Base-by-base conservation (phyloP, 2,113 vertebrate species). In the Argyrosomus japonicus region DNA sequence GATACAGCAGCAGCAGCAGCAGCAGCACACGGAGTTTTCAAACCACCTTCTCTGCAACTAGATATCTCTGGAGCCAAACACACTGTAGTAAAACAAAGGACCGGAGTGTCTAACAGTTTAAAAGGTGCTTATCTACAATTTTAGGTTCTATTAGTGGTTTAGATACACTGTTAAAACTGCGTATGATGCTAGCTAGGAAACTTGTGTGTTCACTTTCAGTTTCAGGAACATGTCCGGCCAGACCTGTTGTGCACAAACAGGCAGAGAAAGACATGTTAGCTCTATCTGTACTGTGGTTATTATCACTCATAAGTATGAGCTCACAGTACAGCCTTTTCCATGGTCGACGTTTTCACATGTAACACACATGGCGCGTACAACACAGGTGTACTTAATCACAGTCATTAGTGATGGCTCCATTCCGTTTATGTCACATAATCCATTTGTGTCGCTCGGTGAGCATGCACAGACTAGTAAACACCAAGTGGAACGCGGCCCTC, bases 231-330 rank as follows among this genome's bases (percentile, higher is more conserved):
- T 3, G 43, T 11, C 57, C 40, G 53, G 14, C 17, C 19, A 29
- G 13, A 90, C 79, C 71, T 86, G 83, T 78, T 89, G 71, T 77
- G 18, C 64, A 54, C 12, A n/a, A 43, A 48, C 1, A 10, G 17
- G 19, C 5, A 32, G 17, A 57, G 18, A 23, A 43, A 29, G 17
- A 1, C 58, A 36, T 51, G 43, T n/a, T 17, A 63, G 23, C 56
- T 27, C 23, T 14, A 0, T 9, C 51, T 54, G 3, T 50, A 18
- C 17, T 51, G 17, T 36, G 17, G 9, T 13, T 17, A 2, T 43
- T 6, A 40, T 11, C 21, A 25, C 51, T 18, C 9, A 25, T 1
- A 14, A 45, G 14, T 48, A 18, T 50, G 25, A 40, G 54, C 25
- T 14, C n/a, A 36, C n/a, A 2, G 19, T 19, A 2, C 14, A 73